Evolutionary conservation across 2,113 vertebrate species (phyloP), one percentile per base, ranked within the genome.

Genomic region (Hippopotamus amphibius): DNA sequence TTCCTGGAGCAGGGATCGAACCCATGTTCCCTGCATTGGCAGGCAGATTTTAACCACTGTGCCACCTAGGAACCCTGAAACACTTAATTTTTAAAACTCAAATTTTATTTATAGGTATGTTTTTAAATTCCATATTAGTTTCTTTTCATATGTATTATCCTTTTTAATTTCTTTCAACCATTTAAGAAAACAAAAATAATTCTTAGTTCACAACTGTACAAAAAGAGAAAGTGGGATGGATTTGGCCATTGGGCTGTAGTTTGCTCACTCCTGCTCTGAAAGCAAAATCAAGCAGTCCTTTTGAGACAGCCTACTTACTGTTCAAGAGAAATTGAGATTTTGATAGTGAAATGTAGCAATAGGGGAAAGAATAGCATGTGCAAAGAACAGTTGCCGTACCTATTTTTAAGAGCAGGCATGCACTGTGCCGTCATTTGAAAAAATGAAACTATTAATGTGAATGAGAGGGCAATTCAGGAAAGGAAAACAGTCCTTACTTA

Each of bases 381-480:
- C 8, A 65, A 85, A 95, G 59, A 93, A 24, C 2, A 85, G 30
- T n/a, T 77, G 26, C 22, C 26, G 74, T 7, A 83, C 10, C 79
- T 17, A 66, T 68, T 79, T 97, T 87, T 82, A 86, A 95, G 30
- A 83, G 2, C 50, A 74, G 7, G 55, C 61, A 41, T 26, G n/a
- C 30, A 90, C 43, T 63, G 6, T 48, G 50, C 19, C 21, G 21
- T 46, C 48, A 57, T 50, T 72, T 63, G n/a, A 71, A 61, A 93
- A 94, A 84, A 77, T 65, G 28, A 95, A 82, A 53, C 55, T 13
- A 93, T 96, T 89, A 92, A 83, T 92, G 30, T 87, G 84, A 96
- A 68, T 92, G 43, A 96, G 33, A 90, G 63, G 7, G 12, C 14
- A 96, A n/a, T 80, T 96, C 37, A 87, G 50, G 26, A 83, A 72